Evolutionary conservation across 2,888 invertebrate genomes (phyloP).

Genomic region (Netelia virgata): DNA sequence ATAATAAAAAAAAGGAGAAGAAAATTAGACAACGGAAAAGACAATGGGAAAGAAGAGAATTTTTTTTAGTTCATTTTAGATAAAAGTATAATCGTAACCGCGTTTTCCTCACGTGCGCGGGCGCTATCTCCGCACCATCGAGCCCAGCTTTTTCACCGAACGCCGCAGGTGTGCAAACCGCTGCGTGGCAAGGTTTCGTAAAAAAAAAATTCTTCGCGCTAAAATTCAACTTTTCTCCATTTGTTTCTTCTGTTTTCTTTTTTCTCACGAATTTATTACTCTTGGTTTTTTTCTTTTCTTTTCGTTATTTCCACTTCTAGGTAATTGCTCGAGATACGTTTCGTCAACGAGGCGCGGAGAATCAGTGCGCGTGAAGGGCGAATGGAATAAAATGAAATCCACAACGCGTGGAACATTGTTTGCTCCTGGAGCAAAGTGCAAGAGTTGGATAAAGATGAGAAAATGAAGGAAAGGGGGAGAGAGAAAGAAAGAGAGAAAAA

Average conservation of each 20-base stretch:
- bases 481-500: not conserved
- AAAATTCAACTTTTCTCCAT: slow-evolving; percentile 15
- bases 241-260: no score
- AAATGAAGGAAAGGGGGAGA: not conserved
- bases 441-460: not conserved
- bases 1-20: slow-evolving; percentile 21
- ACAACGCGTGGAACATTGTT: not conserved
- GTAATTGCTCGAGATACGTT: not conserved
- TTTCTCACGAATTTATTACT: not conserved
- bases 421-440: not conserved
- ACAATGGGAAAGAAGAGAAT: slow-evolving; percentile 14
- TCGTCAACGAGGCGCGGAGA: not conserved
- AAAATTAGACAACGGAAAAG: not conserved
- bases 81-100: slow-evolving; percentile 26
- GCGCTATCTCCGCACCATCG: not conserved
- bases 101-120: not conserved
- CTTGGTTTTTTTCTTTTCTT: not conserved
- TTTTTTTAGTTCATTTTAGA: slow-evolving; percentile 14
- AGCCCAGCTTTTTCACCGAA: not conserved
- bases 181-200: not conserved
- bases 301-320: not conserved
- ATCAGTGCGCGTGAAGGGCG: not conserved
- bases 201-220: not conserved
- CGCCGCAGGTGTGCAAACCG: slow-evolving; percentile 37
- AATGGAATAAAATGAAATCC: not conserved